Base-by-base conservation (phyloP, 2,113 vertebrate species). In the Tauraco erythrolophus region DNA sequence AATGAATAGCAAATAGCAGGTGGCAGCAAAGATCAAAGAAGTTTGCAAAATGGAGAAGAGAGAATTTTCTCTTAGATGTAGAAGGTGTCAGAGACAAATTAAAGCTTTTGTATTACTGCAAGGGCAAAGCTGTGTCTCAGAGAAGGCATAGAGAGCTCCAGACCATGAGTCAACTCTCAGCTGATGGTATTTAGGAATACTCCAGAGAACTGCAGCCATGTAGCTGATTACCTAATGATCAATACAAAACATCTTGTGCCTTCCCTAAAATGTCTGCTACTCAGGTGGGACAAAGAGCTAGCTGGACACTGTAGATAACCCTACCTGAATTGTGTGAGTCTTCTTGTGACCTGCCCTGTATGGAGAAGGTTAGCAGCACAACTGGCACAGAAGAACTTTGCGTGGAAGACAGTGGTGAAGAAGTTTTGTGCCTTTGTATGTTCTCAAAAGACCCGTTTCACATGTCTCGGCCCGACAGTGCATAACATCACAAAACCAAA, bases 1-100 rank as follows among this genome's bases (percentile, higher is more conserved):
- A 90, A 3, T 57, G 56, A 92, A 92, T 7, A 96, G 54, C 48
- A 94, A 91, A 91, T 85, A 94, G 60, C 43, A 91, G 79, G 77
- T 13, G 15, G 53, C 54, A 78, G n/a, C 19, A 75, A 76, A 87
- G 58, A 88, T 39, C 66, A 79, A 85, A 60, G 48, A 58, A 53
- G n/a, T 19, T 39, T 57, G 74, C 30, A 89, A 88, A 78, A 66
- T 10, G 28, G 30, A 84, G 54, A 81, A 71, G 25, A 75, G 37
- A 75, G 11, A 74, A 39, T 58, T 82, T 88, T 84, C 35, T 80
- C 17, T 66, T 62, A 83, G 25, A 58, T 69, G 17, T 6, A 68
- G 57, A 85, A 74, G 19, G 37, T 68, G 51, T 71, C 41, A 89
- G 65, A 88, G 51, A 57, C 18, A 62, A 92, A 89, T 31, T 48